Conservation (phyloP, 1,140 invertebrate species). For the Gryon sp. region DNA sequence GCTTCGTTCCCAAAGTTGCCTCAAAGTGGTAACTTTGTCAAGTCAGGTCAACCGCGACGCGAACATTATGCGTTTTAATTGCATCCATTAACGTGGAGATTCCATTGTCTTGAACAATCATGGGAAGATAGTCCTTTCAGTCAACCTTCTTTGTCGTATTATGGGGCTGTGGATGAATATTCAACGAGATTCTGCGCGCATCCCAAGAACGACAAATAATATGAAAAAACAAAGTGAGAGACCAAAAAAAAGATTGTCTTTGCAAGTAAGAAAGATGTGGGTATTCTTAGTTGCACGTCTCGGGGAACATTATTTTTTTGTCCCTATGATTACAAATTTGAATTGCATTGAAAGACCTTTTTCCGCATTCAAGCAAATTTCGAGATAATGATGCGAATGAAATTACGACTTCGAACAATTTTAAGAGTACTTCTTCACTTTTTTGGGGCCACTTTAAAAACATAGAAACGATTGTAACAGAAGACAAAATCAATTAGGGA, state of each 20-base stretch:
- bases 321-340: background rate
- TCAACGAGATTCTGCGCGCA: conserved; percentile 38
- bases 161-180: conserved; percentile 44
- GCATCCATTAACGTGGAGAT: conserved; percentile 65
- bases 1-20: conserved; percentile 52
- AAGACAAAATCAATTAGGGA: no score
- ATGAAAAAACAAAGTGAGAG: conserved; percentile 41
- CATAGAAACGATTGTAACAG: no score
- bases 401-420: no score
- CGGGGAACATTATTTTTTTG: conserved; percentile 14
- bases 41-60: conserved; percentile 61
- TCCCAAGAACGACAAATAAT: conserved; percentile 40
- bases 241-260: conserved; percentile 3
- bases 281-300: conserved; percentile 9
- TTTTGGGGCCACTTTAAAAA: no score
- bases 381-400: no score
- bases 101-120: conserved; percentile 63
- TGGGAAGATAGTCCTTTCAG: conserved; percentile 36
- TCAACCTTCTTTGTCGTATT: conserved; percentile 46
- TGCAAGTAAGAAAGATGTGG: background rate
- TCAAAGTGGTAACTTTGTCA: conserved; percentile 65
- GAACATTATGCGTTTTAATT: conserved; percentile 67
- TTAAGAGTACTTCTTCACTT: no score
- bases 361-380: background rate
- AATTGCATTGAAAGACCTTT: conserved; percentile 10